These are phyloP conservation scores for Ceramica pisi DNA, from an alignment of 2,888 invertebrate species.

Conservation along the genomic window DNA sequence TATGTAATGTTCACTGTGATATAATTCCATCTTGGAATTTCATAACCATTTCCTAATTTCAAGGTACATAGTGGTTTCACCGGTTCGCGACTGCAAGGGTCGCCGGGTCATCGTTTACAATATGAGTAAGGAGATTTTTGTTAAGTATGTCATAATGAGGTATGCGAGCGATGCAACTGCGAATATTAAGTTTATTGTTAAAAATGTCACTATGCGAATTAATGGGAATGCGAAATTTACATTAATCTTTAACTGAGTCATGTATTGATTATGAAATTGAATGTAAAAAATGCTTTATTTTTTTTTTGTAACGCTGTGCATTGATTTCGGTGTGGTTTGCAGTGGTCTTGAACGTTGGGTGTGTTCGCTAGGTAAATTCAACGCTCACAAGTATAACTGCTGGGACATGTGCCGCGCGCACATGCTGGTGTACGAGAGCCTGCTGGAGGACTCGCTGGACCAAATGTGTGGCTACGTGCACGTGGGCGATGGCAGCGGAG, in stretches of 20 bases:
- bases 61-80: conserved; percentile 94
- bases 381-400: conserved; percentile 92
- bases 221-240: conserved; percentile 47
- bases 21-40: conserved; percentile 74
- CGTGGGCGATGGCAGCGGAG: conserved; percentile 92
- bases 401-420: conserved; percentile 94
- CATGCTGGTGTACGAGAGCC: conserved; percentile 93
- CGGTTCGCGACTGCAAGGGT: conserved; percentile 93
- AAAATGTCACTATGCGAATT: conserved; percentile 41
- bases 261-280: conserved; percentile 12
- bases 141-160: conserved; percentile 58
- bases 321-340: neutral
- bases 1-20: conserved; percentile 68
- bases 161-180: conserved; percentile 60
- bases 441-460: conserved; percentile 94
- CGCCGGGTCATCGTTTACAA: conserved; percentile 93
- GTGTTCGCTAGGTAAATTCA: conserved; percentile 90
- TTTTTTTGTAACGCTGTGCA: conserved; percentile 5
- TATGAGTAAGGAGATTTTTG: conserved; percentile 87
- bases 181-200: conserved; percentile 36
- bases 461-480: conserved; percentile 95
- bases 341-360: conserved; percentile 15
- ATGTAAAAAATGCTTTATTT: neutral
- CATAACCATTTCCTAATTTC: conserved; percentile 77
- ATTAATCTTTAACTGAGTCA: conserved; percentile 14